phyloP scores from a whole-genome alignment of 1,140 invertebrate species.

The Drosophila rhopaloa region DNA sequence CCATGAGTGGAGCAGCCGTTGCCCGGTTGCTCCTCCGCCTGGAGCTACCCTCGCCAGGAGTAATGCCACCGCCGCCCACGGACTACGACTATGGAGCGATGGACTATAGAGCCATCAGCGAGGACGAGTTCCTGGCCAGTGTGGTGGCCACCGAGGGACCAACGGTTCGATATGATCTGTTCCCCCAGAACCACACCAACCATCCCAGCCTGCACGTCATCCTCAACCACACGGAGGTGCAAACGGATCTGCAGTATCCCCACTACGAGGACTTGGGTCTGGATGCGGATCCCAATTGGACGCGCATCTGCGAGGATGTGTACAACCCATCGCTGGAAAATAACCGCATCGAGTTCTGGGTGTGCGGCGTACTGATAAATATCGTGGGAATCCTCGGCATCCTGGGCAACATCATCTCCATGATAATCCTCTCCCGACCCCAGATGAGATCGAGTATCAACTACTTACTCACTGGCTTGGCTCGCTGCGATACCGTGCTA shows the following conservation, averaged over 20 bases:
- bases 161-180: conserved; percentile 51
- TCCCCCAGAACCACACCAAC: conserved; percentile 6
- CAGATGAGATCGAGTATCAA: conserved; percentile 98
- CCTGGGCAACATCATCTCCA: conserved; percentile 94
- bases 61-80: conserved; percentile 53
- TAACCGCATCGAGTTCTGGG: conserved; percentile 90
- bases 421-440: conserved; percentile 94
- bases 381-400: conserved; percentile 93
- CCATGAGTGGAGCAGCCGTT: conserved; percentile 39
- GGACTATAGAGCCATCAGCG: conserved; percentile 60
- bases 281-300: conserved; percentile 58
- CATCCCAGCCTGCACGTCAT: conserved; percentile 1
- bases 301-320: conserved; percentile 57
- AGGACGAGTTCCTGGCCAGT: conserved; percentile 63
- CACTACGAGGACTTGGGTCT: conserved; percentile 48
- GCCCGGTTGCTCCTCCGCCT: conserved; percentile 53
- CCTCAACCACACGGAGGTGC: conserved; percentile 28
- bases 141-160: conserved; percentile 47
- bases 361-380: conserved; percentile 93
- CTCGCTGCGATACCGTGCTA: conserved; percentile 95
- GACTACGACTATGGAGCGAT: conserved; percentile 55
- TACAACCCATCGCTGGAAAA: conserved; percentile 67
- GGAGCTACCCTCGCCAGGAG: conserved; percentile 39
- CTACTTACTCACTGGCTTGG: conserved; percentile 95
- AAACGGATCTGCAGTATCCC: conserved; percentile 48